Percentiles rank a stretch among this genome's conserved stretches.
phyloP scores from a whole-genome alignment of 2,797 vertebrate genomes.

The Brachyrhaphis roseni region DNA sequence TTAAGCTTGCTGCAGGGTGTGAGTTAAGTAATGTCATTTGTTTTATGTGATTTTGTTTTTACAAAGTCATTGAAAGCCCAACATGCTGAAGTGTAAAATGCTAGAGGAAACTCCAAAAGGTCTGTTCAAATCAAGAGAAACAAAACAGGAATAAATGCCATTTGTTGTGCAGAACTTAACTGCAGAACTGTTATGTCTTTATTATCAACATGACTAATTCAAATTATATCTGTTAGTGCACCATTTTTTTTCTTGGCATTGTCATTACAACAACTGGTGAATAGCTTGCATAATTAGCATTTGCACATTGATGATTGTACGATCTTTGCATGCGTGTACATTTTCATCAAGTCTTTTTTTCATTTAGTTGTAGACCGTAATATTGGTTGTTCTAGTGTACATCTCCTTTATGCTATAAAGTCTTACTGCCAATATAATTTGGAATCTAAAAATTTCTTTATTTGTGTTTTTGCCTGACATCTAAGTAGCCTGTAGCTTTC shows the following conservation, averaged over 20 bases:
- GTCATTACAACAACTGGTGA: neutral
- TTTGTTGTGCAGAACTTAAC: neutral
- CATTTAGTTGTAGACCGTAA: neutral
- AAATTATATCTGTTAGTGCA: neutral
- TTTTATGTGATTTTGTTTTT: neutral
- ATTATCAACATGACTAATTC: neutral
- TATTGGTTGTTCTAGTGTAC: neutral
- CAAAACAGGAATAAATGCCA: neutral
- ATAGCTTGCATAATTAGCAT: neutral
- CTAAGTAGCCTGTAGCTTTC: neutral
- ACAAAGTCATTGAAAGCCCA: neutral
- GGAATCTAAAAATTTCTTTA: neutral
- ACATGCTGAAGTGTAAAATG: neutral
- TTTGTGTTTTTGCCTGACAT: neutral
- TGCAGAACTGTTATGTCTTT: neutral
- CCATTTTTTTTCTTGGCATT: neutral
- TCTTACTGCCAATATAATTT: neutral
- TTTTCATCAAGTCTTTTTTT: neutral
- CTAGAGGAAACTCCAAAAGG: neutral
- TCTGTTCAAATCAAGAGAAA: neutral
- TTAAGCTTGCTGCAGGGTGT: neutral
- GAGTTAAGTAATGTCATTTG: neutral
- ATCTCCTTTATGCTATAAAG: neutral
- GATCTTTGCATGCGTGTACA: neutral
- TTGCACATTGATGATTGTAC: neutral